Percentiles rank a stretch among this genome's conserved stretches.
Conservation (phyloP, 1,140 invertebrate genomes). For the Heliconius eleuchia region DNA sequence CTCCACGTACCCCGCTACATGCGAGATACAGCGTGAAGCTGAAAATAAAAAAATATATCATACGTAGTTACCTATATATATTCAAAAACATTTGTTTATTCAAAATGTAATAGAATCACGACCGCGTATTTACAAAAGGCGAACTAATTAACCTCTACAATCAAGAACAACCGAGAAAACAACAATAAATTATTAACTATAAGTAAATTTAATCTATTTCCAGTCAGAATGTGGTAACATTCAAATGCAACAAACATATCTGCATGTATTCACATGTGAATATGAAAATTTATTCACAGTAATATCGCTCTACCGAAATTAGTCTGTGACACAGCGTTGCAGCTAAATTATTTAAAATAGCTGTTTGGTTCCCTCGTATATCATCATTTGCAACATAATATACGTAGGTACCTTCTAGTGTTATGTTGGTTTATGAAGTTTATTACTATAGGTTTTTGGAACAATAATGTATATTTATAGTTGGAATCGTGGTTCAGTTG, state of each 20-base stretch:
- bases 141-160: background rate
- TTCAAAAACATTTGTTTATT: background rate
- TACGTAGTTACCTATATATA: background rate
- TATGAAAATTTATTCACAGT: slow-evolving; percentile 60
- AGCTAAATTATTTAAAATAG: slow-evolving; percentile 47
- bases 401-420: background rate
- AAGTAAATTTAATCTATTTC: slow-evolving; percentile 25
- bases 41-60: too few relatives aligned
- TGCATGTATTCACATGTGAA: slow-evolving; percentile 11
- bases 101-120: background rate
- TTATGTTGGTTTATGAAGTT: slow-evolving; percentile 24
- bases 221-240: slow-evolving; percentile 32
- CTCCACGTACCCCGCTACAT: too few relatives aligned
- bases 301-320: slow-evolving; percentile 49
- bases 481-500: background rate
- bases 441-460: slow-evolving; percentile 15
- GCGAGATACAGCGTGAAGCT: too few relatives aligned
- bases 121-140: background rate
- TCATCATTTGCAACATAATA: slow-evolving; percentile 34
- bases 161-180: background rate
- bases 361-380: slow-evolving; percentile 33
- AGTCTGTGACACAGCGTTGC: slow-evolving; percentile 43
- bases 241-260: slow-evolving; percentile 45
- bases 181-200: slow-evolving; percentile 16
- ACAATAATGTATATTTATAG: background rate